Conservation (phyloP, 2,888 invertebrate genomes). For the Mallateleia sp. region DNA sequence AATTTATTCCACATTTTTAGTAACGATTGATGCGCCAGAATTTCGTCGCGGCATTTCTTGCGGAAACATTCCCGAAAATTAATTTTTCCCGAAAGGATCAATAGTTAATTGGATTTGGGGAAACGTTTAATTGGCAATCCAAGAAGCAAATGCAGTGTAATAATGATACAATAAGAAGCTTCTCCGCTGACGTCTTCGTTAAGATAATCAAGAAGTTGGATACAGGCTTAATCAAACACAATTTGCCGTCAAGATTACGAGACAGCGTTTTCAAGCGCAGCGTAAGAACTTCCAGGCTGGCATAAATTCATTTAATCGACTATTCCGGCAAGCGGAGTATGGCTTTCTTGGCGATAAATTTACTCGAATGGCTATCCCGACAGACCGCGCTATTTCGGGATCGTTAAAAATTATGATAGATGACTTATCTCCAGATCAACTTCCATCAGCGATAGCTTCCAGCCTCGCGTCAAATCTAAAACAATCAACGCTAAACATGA, state of each 20-base stretch:
- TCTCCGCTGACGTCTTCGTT: conserved; percentile 27
- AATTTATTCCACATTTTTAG: conserved; percentile 40
- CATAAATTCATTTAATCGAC: conserved; percentile 82
- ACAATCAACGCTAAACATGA: conserved; percentile 30
- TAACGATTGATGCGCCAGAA: not conserved
- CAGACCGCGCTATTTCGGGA: conserved; percentile 79
- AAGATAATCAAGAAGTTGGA: conserved; percentile 68
- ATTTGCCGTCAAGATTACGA: conserved; percentile 65
- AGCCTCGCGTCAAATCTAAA: conserved; percentile 10
- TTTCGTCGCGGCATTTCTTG: not conserved
- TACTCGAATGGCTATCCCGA: conserved; percentile 76
- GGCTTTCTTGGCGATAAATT: conserved; percentile 80
- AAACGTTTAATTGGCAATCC: conserved; percentile 43
- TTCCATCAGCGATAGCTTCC: conserved; percentile 38
- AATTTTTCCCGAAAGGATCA: conserved; percentile 3
- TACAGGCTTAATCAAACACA: conserved; percentile 73
- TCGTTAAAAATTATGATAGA: conserved; percentile 79
- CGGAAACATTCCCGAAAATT: not conserved
- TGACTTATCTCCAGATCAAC: conserved; percentile 76
- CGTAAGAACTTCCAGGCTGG: conserved; percentile 72
- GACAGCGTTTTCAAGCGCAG: conserved; percentile 51
- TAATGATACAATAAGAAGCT: conserved; percentile 51
- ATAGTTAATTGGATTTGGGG: conserved; percentile 26
- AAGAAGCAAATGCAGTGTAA: conserved; percentile 6
- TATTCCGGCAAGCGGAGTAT: conserved; percentile 74